Evolutionary conservation across 2,797 vertebrate species (phyloP).

Genomic region (Pseudochirops corinnae): DNA sequence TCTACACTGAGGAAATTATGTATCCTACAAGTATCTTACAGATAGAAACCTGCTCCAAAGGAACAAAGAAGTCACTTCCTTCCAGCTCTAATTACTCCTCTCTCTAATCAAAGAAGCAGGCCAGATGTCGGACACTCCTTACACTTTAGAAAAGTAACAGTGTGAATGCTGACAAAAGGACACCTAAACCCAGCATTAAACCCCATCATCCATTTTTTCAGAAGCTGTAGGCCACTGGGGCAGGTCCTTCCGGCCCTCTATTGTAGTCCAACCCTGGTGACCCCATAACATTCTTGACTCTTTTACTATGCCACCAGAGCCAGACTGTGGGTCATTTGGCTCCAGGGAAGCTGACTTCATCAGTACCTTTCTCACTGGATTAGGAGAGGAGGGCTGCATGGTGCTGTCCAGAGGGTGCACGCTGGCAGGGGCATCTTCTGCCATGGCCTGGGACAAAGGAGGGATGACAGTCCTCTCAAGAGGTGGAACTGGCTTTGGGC

Average conservation of each 20-base stretch:
- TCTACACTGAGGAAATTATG: neutral
- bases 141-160: neutral
- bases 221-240: neutral
- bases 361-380: slow-evolving; percentile 86
- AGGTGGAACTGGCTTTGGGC: slow-evolving; percentile 78
- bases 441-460: slow-evolving; percentile 73
- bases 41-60: neutral
- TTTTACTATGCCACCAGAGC: neutral
- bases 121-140: neutral
- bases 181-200: neutral
- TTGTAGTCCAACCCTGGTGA: neutral
- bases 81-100: neutral
- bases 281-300: neutral
- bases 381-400: slow-evolving; percentile 79
- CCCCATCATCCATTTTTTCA: neutral
- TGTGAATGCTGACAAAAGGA: neutral
- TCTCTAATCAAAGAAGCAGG: neutral
- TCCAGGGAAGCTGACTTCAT: slow-evolving; percentile 45
- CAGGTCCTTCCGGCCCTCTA: neutral
- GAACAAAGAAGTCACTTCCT: neutral
- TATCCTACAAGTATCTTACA: neutral
- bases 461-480: slow-evolving; percentile 77
- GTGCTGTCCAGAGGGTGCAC: slow-evolving; percentile 73
- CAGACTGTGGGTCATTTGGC: slow-evolving; percentile 13
- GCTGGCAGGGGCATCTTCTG: slow-evolving; percentile 80